Conservation (phyloP, 2,113 vertebrate species). For the Oncorhynchus kisutch region DNA sequence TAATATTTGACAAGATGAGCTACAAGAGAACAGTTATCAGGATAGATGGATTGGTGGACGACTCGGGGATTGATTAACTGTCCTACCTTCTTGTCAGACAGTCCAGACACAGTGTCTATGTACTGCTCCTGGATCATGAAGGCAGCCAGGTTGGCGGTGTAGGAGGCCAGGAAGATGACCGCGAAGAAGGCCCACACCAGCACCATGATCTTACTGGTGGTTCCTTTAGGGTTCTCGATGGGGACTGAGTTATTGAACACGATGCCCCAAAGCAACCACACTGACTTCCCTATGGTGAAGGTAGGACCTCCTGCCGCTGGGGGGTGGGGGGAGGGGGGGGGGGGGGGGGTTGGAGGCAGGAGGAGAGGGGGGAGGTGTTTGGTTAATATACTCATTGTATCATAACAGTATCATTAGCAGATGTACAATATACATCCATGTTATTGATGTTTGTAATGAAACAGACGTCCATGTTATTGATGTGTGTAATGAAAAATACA, state of each 20-base stretch:
- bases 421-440: too few relatives aligned
- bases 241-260: conserved; percentile 99
- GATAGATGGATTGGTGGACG: conserved; percentile 56
- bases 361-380: too few relatives aligned
- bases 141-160: conserved; percentile 99
- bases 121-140: conserved; percentile 97
- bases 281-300: conserved; percentile 96
- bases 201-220: conserved; percentile 99
- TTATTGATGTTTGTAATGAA: too few relatives aligned
- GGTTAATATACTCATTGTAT: too few relatives aligned
- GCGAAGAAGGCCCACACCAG: conserved; percentile 99
- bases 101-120: conserved; percentile 96
- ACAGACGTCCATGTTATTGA: too few relatives aligned
- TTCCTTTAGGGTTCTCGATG: conserved; percentile 96
- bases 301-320: conserved; percentile 87
- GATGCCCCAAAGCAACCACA: conserved; percentile 97
- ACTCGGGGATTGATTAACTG: conserved; percentile 54
- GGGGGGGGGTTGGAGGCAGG: too few relatives aligned
- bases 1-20: conserved; percentile 42
- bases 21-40: conserved; percentile 43
- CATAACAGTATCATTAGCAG: too few relatives aligned
- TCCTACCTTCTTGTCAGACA: conserved; percentile 96
- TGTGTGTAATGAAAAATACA: too few relatives aligned
- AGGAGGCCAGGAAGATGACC: conserved; percentile 99
- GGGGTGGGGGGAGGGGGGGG: background rate